Evolutionary conservation across 2,888 invertebrate species (phyloP).

Genomic region (Exephanes ischioxanthus): DNA sequence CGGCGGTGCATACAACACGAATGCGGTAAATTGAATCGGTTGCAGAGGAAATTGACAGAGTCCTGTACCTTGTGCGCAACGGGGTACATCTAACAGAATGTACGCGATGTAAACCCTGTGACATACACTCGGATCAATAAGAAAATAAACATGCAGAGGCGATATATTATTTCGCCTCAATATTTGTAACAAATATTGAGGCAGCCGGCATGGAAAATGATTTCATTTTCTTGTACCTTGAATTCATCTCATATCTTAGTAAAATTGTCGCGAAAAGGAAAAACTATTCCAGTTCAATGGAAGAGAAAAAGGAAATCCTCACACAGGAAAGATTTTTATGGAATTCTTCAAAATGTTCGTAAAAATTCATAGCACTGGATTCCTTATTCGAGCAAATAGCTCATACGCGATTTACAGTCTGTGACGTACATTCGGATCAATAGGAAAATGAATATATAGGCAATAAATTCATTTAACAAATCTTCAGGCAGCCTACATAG

Average conservation of each 20-base stretch:
- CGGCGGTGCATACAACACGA: slow-evolving; percentile 21
- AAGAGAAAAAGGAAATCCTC: not conserved
- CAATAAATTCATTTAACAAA: not conserved
- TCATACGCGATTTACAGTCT: too few relatives aligned
- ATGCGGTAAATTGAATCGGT: slow-evolving; percentile 40
- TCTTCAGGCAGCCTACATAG: not conserved
- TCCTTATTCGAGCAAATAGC: not conserved
- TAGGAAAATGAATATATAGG: not conserved
- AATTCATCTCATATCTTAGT: not conserved
- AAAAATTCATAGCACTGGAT: not conserved
- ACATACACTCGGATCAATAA: not conserved
- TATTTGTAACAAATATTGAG: not conserved
- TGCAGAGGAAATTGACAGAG: slow-evolving; percentile 28
- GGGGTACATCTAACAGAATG: not conserved
- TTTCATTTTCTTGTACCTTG: not conserved
- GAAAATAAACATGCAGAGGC: not conserved
- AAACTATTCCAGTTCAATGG: not conserved
- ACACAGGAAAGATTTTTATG: not conserved
- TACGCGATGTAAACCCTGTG: not conserved
- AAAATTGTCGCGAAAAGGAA: not conserved
- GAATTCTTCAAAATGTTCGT: not conserved
- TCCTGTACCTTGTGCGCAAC: not conserved
- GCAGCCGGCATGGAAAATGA: not conserved
- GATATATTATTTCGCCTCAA: not conserved
- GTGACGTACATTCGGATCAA: not conserved